Conservation (phyloP, 1,140 invertebrate species). For the Drosophila nigrodunni region DNA sequence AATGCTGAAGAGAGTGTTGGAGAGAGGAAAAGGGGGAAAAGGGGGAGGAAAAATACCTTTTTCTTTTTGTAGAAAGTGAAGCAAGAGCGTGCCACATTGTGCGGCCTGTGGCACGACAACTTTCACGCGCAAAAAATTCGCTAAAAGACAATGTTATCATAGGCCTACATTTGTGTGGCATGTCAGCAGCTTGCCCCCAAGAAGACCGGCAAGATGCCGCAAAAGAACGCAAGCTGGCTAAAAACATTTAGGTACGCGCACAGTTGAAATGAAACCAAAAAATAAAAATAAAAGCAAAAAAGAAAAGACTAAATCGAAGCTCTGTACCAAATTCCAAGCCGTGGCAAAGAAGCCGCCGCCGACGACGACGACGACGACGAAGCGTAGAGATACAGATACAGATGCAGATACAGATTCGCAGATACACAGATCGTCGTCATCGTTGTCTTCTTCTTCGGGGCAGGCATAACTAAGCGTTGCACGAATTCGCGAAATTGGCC, state of each 20-base stretch:
- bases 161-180: conserved; percentile 77
- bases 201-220: conserved; percentile 29
- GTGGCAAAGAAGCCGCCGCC: conserved; percentile 70
- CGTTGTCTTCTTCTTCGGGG: neutral
- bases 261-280: conserved; percentile 20
- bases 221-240: conserved; percentile 50
- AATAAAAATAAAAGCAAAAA: conserved; percentile 16
- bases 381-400: conserved; percentile 43
- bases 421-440: conserved; percentile 12
- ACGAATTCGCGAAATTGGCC: conserved; percentile 80
- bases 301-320: conserved; percentile 21
- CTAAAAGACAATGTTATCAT: conserved; percentile 75
- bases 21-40: neutral
- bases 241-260: conserved; percentile 61
- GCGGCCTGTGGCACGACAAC: conserved; percentile 62
- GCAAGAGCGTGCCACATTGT: neutral
- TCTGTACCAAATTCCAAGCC: conserved; percentile 61
- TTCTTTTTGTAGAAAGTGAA: conserved; percentile 11
- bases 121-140: conserved; percentile 54
- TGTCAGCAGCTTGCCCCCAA: conserved; percentile 36
- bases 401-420: conserved; percentile 42
- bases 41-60: neutral
- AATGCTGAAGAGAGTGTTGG: conserved; percentile 6
- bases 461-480: conserved; percentile 74
- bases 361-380: conserved; percentile 49